A percentile compares a stretch with the other conserved stretches of the same genome.
These are phyloP conservation scores for Cephonodes hylas DNA, from an alignment of 2,888 invertebrate genomes.

Conservation along the genomic window DNA sequence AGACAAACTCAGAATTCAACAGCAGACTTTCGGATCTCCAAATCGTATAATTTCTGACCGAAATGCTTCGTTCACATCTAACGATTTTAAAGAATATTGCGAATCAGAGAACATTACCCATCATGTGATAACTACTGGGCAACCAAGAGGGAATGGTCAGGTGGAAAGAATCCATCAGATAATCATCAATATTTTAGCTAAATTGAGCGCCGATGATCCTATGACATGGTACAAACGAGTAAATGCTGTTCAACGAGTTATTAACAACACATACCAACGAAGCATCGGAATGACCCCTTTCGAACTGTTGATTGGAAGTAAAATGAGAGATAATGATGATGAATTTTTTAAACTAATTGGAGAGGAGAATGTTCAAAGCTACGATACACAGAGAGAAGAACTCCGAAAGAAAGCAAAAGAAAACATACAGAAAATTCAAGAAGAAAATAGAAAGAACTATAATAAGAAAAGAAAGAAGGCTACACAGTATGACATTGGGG, in stretches of 20 bases:
- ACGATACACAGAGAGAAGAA: conserved; percentile 14
- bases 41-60: conserved; percentile 22
- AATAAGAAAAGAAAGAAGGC: background rate
- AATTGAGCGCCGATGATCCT: background rate
- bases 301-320: conserved; percentile 22
- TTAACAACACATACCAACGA: conserved; percentile 28
- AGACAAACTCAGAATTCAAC: conserved; percentile 22
- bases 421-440: conserved; percentile 17
- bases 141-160: conserved; percentile 29
- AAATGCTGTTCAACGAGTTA: conserved; percentile 11
- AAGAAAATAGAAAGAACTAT: conserved; percentile 14
- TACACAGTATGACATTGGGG: background rate
- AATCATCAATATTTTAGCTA: background rate
- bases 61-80: conserved; percentile 28
- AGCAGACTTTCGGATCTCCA: conserved; percentile 26
- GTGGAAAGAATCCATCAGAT: conserved; percentile 26
- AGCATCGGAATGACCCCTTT: conserved; percentile 23
- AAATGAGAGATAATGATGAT: conserved; percentile 24
- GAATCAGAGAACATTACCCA: conserved; percentile 24
- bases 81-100: conserved; percentile 25
- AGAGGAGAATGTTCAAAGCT: conserved; percentile 20
- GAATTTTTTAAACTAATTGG: conserved; percentile 22
- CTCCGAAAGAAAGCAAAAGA: conserved; percentile 14
- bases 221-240: background rate
- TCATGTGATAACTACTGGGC: conserved; percentile 27